Percentiles rank a stretch among this genome's conserved stretches.
Conservation (phyloP, 1,140 invertebrate genomes). For the Tyrophagus putrescentiae region DNA sequence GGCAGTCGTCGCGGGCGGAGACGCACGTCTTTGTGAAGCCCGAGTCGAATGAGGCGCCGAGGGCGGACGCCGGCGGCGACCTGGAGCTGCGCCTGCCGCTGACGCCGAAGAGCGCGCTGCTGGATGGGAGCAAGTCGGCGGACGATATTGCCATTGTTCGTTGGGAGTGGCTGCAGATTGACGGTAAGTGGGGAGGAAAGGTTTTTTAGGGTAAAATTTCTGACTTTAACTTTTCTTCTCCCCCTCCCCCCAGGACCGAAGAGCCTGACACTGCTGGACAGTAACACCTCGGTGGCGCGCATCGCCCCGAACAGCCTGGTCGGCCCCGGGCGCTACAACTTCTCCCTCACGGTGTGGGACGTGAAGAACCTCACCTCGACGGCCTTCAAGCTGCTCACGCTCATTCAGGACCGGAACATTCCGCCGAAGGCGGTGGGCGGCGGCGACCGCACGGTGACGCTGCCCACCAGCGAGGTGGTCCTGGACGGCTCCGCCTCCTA, state of each 20-base stretch:
- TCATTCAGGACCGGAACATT: constrained; percentile 81
- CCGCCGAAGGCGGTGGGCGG: constrained; percentile 73
- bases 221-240: constrained; percentile 20
- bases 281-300: constrained; percentile 39
- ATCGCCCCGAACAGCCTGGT: constrained; percentile 57
- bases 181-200: constrained; percentile 34
- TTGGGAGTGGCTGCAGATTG: constrained; percentile 65
- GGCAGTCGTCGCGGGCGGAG: constrained; percentile 65
- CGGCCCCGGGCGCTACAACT: constrained; percentile 65
- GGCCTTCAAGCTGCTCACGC: constrained; percentile 49
- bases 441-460: constrained; percentile 55
- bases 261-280: constrained; percentile 39
- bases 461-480: constrained; percentile 56
- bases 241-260: constrained; percentile 43
- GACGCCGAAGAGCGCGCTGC: constrained; percentile 28
- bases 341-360: constrained; percentile 68
- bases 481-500: constrained; percentile 69
- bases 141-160: constrained; percentile 66
- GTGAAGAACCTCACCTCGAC: constrained; percentile 56
- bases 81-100: constrained; percentile 42
- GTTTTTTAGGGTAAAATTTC: constrained; percentile 17
- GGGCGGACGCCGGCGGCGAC: constrained; percentile 44
- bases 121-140: constrained; percentile 64
- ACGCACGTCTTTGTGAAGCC: constrained; percentile 86
- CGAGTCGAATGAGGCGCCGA: constrained; percentile 57